Evolutionary conservation across 2,888 invertebrate species (phyloP).

Genomic region (Coenonympha glycerion): DNA sequence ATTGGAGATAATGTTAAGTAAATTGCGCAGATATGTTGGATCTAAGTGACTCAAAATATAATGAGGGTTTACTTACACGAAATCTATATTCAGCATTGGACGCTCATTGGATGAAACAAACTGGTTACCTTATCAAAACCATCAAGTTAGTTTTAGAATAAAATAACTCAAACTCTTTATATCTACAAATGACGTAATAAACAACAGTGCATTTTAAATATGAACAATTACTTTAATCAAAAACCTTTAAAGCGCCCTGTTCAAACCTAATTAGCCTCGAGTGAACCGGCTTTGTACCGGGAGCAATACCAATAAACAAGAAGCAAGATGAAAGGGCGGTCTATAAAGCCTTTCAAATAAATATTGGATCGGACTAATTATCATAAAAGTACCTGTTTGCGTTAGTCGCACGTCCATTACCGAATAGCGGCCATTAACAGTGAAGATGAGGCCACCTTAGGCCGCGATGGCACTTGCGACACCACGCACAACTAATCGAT

Average conservation of each 20-base stretch:
- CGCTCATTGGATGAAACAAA: too few relatives aligned
- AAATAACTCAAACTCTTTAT: background rate
- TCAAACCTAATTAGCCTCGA: conserved; percentile 48
- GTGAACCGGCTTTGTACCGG: conserved; percentile 48
- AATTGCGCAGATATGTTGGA: too few relatives aligned
- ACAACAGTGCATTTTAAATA: conserved; percentile 14
- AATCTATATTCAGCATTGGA: too few relatives aligned
- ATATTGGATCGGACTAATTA: conserved; percentile 69
- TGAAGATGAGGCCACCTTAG: too few relatives aligned
- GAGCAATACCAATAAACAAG: conserved; percentile 61
- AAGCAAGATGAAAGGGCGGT: conserved; percentile 57
- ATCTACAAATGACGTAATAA: background rate
- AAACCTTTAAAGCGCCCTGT: conserved; percentile 40
- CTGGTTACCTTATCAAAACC: too few relatives aligned
- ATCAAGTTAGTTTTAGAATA: background rate
- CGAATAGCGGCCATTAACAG: conserved; percentile 67
- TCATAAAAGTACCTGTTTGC: conserved; percentile 65
- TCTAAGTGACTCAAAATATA: too few relatives aligned
- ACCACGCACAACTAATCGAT: too few relatives aligned
- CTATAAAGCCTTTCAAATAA: conserved; percentile 57
- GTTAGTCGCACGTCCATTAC: conserved; percentile 59
- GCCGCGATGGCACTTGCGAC: too few relatives aligned
- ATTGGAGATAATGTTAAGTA: too few relatives aligned
- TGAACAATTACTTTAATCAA: conserved; percentile 29
- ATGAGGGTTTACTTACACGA: too few relatives aligned